Conservation (phyloP, 2,113 vertebrate species). For the Piprites chloris region DNA sequence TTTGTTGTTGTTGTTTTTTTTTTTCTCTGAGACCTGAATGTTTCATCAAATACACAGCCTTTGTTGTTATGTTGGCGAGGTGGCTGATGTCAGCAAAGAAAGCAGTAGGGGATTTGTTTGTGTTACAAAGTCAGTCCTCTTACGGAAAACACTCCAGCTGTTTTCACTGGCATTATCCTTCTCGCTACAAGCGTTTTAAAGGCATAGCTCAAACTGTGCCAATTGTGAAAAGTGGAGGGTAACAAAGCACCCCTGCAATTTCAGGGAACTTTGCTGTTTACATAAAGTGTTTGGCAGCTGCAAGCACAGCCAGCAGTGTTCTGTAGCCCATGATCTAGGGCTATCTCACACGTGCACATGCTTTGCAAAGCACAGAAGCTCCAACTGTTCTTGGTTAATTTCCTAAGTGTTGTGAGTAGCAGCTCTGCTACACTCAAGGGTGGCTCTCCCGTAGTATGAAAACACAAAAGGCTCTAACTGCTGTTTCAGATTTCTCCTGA, state of each 20-base stretch:
- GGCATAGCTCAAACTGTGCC: slow-evolving; percentile 1
- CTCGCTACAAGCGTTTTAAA: neutral
- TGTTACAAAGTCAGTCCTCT: neutral
- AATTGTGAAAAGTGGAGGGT: neutral
- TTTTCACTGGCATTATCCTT: slow-evolving; percentile 38
- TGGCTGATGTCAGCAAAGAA: slow-evolving; percentile 20
- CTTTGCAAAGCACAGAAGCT: neutral
- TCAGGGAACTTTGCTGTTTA: neutral
- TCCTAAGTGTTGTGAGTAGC: neutral
- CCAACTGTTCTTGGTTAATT: neutral
- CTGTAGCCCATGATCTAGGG: neutral
- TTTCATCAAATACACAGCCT: neutral
- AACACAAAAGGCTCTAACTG: neutral
- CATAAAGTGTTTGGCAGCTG: neutral
- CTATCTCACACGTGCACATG: neutral
- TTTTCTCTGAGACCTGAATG: neutral
- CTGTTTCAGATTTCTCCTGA: neutral
- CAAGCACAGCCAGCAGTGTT: neutral
- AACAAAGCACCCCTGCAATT: neutral
- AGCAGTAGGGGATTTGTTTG: slow-evolving; percentile 41
- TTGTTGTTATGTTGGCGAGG: slow-evolving; percentile 16
- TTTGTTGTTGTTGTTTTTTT: neutral
- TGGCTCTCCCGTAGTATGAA: neutral
- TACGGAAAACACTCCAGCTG: neutral
- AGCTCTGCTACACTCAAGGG: neutral